A percentile compares a stretch with the other conserved stretches of the same genome.
These are phyloP conservation scores for Chaunax sp. DNA, from an alignment of 2,797 vertebrate genomes.

Conservation along the genomic window DNA sequence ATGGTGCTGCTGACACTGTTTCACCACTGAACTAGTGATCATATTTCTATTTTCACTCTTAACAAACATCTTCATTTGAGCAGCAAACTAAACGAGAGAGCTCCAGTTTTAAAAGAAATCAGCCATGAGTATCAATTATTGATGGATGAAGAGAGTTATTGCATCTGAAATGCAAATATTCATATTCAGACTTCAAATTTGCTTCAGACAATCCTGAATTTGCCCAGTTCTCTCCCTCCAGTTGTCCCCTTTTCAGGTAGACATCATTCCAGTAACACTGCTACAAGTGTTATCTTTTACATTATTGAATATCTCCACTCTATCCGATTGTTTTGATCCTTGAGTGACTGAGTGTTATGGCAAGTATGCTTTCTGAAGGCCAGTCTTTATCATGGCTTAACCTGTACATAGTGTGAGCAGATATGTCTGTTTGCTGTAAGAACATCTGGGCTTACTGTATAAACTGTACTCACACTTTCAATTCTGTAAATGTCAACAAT, in stretches of 20 bases:
- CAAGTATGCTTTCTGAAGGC: slow-evolving; percentile 43
- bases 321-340: slow-evolving; percentile 39
- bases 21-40: slow-evolving; percentile 57
- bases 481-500: slow-evolving; percentile 83
- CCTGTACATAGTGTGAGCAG: slow-evolving; percentile 77
- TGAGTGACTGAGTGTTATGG: slow-evolving; percentile 53
- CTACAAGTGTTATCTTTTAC: slow-evolving; percentile 26
- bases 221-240: slow-evolving; percentile 19
- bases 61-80: slow-evolving; percentile 22
- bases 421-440: slow-evolving; percentile 67
- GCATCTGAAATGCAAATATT: slow-evolving; percentile 40
- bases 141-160: slow-evolving; percentile 6
- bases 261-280: slow-evolving; percentile 8
- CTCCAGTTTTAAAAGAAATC: slow-evolving; percentile 4
- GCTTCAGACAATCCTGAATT: slow-evolving; percentile 56
- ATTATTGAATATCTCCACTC: slow-evolving; percentile 33
- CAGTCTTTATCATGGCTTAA: slow-evolving; percentile 65
- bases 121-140: background rate
- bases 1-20: slow-evolving; percentile 64
- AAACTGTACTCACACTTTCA: slow-evolving; percentile 72
- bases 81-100: slow-evolving; percentile 30
- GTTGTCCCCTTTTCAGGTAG: slow-evolving; percentile 35
- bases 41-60: slow-evolving; percentile 30
- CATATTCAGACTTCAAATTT: slow-evolving; percentile 12
- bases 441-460: slow-evolving; percentile 71